These are phyloP conservation scores for Limnothrissa miodon DNA, from an alignment of 2,113 vertebrate genomes.

Conservation along the genomic window DNA sequence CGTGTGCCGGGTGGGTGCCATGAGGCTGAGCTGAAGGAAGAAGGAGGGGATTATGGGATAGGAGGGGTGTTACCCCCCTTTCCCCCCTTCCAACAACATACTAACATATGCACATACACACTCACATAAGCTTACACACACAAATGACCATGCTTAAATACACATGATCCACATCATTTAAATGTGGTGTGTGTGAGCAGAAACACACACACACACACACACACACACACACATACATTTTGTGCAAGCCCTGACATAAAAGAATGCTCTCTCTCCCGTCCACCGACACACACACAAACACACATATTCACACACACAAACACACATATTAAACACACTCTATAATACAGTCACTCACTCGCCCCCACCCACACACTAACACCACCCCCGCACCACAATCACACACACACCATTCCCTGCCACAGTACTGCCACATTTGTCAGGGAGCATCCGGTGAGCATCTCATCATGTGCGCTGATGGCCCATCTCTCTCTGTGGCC, in stretches of 20 bases:
- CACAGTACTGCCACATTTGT: constrained; percentile 66
- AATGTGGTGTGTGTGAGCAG: neutral
- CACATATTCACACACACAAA: constrained; percentile 46
- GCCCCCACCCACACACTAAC: constrained; percentile 30
- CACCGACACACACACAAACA: constrained; percentile 36
- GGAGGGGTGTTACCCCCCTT: constrained; percentile 39
- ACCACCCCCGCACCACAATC: neutral
- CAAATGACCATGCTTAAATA: constrained; percentile 20
- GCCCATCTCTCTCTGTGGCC: constrained; percentile 77
- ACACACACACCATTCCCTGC: constrained; percentile 61
- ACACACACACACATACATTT: too few species aligned
- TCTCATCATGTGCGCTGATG: constrained; percentile 83
- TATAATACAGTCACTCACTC: neutral
- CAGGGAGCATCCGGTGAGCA: constrained; percentile 80
- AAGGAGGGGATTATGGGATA: neutral
- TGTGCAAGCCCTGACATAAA: neutral
- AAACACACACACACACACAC: too few species aligned
- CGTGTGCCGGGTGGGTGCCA: constrained; percentile 44
- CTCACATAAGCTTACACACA: constrained; percentile 47
- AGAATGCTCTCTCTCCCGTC: constrained; percentile 46
- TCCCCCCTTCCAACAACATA: constrained; percentile 48
- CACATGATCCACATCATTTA: neutral
- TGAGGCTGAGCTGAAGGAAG: neutral
- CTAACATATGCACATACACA: constrained; percentile 5
- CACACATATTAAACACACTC: constrained; percentile 22